These are phyloP conservation scores for Latrodectus hesperus DNA, from an alignment of 2,888 invertebrate genomes.

Conservation along the genomic window DNA sequence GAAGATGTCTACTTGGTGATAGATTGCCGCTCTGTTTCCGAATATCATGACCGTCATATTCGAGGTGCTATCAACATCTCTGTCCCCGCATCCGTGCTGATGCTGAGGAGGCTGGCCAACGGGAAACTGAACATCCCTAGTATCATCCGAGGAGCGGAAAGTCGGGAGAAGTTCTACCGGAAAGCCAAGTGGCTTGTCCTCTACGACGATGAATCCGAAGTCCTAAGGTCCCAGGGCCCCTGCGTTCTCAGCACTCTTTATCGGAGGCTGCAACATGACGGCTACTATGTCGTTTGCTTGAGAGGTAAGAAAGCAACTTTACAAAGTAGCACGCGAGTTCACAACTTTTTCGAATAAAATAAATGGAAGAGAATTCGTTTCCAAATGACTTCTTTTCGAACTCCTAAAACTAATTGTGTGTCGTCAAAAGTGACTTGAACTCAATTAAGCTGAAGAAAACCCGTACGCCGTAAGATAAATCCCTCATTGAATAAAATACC, in stretches of 20 bases:
- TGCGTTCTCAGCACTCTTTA: conserved; percentile 81
- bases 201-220: conserved; percentile 73
- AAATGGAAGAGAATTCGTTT: too few species aligned
- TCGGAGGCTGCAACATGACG: conserved; percentile 88
- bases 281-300: conserved; percentile 82
- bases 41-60: conserved; percentile 89
- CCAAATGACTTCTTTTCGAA: too few species aligned
- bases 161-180: conserved; percentile 81
- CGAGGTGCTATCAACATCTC: conserved; percentile 92
- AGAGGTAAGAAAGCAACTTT: too few species aligned
- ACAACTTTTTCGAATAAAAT: too few species aligned
- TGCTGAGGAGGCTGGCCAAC: conserved; percentile 90
- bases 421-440: too few species aligned
- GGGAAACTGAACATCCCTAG: conserved; percentile 92
- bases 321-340: too few species aligned
- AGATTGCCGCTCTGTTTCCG: conserved; percentile 90
- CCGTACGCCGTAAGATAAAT: too few species aligned
- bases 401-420: too few species aligned
- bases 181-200: conserved; percentile 75
- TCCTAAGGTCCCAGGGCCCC: conserved; percentile 69
- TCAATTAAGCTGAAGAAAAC: too few species aligned
- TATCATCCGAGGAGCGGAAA: conserved; percentile 89
- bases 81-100: conserved; percentile 86
- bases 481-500: too few species aligned
- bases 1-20: conserved; percentile 74